These are phyloP conservation scores for Catharus bicknelli DNA, from an alignment of 2,113 vertebrate genomes.

Conservation along the genomic window DNA sequence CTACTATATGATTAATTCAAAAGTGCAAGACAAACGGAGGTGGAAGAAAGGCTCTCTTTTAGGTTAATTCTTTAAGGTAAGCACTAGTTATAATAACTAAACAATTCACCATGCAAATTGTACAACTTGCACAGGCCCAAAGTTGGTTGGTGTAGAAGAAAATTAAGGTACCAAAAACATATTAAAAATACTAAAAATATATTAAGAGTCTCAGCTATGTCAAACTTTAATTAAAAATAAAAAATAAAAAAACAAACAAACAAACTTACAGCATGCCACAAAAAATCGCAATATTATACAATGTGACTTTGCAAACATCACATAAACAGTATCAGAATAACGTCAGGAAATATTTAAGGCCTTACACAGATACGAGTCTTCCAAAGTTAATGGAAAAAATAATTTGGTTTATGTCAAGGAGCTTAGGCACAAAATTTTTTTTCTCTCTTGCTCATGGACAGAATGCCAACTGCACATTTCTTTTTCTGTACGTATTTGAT, in stretches of 20 bases:
- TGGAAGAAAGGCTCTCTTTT: not conserved
- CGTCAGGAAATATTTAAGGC: not conserved
- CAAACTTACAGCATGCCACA: not conserved
- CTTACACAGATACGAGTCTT: not conserved
- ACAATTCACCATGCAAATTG: not conserved
- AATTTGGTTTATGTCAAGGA: not conserved
- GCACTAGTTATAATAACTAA: not conserved
- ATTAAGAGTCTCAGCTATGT: too few species aligned
- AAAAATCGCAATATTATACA: not conserved
- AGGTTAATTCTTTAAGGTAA: not conserved
- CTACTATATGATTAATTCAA: not conserved
- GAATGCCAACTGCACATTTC: not conserved
- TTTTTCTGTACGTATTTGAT: not conserved
- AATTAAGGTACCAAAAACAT: not conserved
- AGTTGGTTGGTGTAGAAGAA: not conserved
- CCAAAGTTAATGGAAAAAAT: not conserved
- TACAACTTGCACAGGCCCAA: not conserved
- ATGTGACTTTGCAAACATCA: not conserved
- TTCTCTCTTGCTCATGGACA: not conserved
- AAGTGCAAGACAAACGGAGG: not conserved
- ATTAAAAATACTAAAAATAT: not conserved
- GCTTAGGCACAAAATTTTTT: not conserved
- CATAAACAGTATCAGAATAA: not conserved
- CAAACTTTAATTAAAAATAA: not conserved
- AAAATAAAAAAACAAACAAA: not conserved